Percentiles rank a stretch among this genome's conserved stretches.
These are phyloP conservation scores for Hylaeus anthracinus DNA, from an alignment of 1,140 invertebrate genomes.

Conservation along the genomic window DNA sequence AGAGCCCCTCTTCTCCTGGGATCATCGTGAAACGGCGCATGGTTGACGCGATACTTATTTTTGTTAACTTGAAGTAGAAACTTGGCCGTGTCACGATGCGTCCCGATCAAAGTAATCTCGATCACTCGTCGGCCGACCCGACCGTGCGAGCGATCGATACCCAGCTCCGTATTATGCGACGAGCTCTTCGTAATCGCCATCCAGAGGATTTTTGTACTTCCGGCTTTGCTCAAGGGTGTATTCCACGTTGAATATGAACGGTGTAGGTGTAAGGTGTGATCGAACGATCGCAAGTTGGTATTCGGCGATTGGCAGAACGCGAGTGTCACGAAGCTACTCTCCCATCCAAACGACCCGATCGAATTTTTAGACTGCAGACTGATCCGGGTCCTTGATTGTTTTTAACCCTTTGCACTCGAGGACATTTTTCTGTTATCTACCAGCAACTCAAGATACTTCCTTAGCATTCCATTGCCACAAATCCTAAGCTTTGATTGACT, in stretches of 20 bases:
- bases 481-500: no score
- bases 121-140: conserved; percentile 11
- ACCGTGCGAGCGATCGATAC: conserved; percentile 9
- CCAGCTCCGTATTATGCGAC: neutral
- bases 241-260: conserved; percentile 23
- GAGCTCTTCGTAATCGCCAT: conserved; percentile 19
- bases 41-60: conserved; percentile 69
- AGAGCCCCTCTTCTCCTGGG: conserved; percentile 23
- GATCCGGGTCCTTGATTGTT: no score
- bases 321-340: neutral
- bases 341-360: no score
- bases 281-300: conserved; percentile 2
- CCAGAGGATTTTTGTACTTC: conserved; percentile 56
- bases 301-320: neutral
- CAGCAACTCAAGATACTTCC: no score
- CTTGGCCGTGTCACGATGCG: conserved; percentile 46
- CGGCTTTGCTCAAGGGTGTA: conserved; percentile 60
- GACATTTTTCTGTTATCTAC: no score
- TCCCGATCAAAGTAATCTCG: neutral
- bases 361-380: no score
- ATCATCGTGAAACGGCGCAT: conserved; percentile 58
- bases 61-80: conserved; percentile 70
- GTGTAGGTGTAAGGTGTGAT: neutral
- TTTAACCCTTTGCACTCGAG: no score
- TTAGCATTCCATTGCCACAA: no score